Percentiles rank a stretch among this genome's conserved stretches.
Conservation (phyloP, 2,888 invertebrate species). For the Drosophila lacicola region DNA sequence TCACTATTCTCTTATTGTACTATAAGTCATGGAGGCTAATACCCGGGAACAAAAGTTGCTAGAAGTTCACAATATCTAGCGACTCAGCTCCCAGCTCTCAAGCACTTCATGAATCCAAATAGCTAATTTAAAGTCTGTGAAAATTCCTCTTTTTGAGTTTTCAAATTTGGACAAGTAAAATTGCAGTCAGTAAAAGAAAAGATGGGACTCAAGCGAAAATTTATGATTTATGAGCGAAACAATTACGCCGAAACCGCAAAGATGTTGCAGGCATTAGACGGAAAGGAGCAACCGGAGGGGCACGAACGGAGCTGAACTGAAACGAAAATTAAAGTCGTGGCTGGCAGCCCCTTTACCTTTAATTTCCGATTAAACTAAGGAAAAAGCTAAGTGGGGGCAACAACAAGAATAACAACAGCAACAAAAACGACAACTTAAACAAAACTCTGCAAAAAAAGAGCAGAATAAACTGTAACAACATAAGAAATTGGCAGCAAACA, state of each 20-base stretch:
- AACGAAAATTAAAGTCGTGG: slow-evolving; percentile 80
- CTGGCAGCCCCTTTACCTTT: slow-evolving; percentile 78
- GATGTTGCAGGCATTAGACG: slow-evolving; percentile 75
- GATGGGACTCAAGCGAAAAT: slow-evolving; percentile 67
- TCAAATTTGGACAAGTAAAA: slow-evolving; percentile 64
- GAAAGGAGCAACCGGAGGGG: slow-evolving; percentile 12
- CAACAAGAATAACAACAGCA: slow-evolving; percentile 52
- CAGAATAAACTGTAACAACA: slow-evolving; percentile 78
- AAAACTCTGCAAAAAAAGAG: slow-evolving; percentile 43
- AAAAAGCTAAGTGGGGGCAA: slow-evolving; percentile 68
- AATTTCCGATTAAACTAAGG: slow-evolving; percentile 78
- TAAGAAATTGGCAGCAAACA: slow-evolving; percentile 81
- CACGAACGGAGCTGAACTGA: slow-evolving; percentile 47
- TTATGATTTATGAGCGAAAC: slow-evolving; percentile 76
- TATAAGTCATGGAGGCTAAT: too few species aligned
- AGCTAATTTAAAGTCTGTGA: slow-evolving; percentile 49
- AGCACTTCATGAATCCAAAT: not conserved
- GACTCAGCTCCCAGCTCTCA: slow-evolving; percentile 2
- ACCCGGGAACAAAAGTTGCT: too few species aligned
- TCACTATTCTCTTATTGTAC: too few species aligned
- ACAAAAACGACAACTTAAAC: slow-evolving; percentile 28
- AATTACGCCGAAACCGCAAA: slow-evolving; percentile 68
- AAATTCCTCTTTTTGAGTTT: slow-evolving; percentile 45
- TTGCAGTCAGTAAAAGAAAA: slow-evolving; percentile 67
- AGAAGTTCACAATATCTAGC: not conserved